Conservation (phyloP, 92 coral and sea anemone species). For the Chrysogorgia sp. region DNA sequence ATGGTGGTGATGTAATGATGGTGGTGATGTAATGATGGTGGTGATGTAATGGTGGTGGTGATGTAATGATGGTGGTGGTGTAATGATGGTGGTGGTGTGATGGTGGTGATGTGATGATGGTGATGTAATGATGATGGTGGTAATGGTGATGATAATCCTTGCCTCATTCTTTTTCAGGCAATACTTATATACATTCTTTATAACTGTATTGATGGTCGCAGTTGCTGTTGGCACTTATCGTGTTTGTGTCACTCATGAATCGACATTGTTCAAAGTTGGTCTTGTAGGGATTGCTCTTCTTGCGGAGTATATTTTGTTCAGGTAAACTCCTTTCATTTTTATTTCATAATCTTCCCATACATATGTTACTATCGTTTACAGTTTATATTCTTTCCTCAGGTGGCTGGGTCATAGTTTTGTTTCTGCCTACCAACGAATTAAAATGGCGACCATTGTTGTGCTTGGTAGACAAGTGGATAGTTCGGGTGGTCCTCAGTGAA, state of each 20-base stretch:
- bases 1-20: no score
- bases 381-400: slow-evolving; percentile 46
- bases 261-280: slow-evolving; percentile 73
- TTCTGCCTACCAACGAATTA: slow-evolving; percentile 82
- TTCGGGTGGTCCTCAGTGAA: not conserved
- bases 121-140: no score
- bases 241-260: slow-evolving; percentile 65
- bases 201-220: slow-evolving; percentile 80
- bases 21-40: no score
- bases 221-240: slow-evolving; percentile 82
- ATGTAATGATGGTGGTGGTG: no score
- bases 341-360: not conserved
- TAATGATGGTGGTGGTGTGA: no score
- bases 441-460: slow-evolving; percentile 78
- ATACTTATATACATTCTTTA: slow-evolving; percentile 63
- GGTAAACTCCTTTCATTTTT: slow-evolving; percentile 34
- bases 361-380: not conserved
- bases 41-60: no score
- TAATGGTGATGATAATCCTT: not conserved
- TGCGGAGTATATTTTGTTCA: slow-evolving; percentile 73
- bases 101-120: no score
- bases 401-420: slow-evolving; percentile 87
- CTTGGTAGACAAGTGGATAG: slow-evolving; percentile 60
- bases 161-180: not conserved
- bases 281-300: slow-evolving; percentile 75